Evolutionary conservation across 2,888 invertebrate species (phyloP).

Genomic region (Agriotes lineatus): DNA sequence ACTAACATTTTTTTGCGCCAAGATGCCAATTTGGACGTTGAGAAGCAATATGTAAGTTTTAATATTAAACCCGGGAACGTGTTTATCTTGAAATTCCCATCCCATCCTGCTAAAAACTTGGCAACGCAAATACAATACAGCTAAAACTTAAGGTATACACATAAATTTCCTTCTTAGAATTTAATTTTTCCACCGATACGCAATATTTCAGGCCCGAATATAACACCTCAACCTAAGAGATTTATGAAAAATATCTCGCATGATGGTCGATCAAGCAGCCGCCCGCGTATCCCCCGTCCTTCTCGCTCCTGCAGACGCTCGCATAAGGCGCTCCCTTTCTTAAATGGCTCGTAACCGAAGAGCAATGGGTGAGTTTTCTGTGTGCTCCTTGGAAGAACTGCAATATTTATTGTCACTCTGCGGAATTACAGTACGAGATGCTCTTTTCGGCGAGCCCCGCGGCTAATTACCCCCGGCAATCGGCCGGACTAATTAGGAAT

Average conservation of each 20-base stretch:
- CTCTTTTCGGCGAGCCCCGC: slow-evolving; percentile 13
- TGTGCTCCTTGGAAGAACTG: slow-evolving; percentile 41
- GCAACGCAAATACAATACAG: slow-evolving; percentile 38
- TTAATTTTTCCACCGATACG: slow-evolving; percentile 53
- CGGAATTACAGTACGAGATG: slow-evolving; percentile 46
- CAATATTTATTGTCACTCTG: slow-evolving; percentile 52
- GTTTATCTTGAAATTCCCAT: slow-evolving; percentile 28
- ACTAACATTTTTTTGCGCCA: too few species aligned
- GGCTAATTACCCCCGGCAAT: neutral
- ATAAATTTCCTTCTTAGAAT: slow-evolving; percentile 49
- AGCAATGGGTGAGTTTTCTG: slow-evolving; percentile 29
- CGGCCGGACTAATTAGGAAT: slow-evolving; percentile 21
- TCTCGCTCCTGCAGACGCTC: neutral
- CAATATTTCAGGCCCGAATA: slow-evolving; percentile 51
- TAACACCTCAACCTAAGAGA: slow-evolving; percentile 51
- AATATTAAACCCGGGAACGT: slow-evolving; percentile 22
- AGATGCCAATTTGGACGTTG: too few species aligned
- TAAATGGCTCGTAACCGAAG: slow-evolving; percentile 30
- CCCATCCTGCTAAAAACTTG: slow-evolving; percentile 28
- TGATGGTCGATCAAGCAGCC: slow-evolving; percentile 37
- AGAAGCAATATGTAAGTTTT: slow-evolving; percentile 17
- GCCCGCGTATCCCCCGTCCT: slow-evolving; percentile 16
- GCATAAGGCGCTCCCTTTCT: slow-evolving; percentile 16
- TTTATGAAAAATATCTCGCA: slow-evolving; percentile 52
- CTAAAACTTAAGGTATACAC: slow-evolving; percentile 40